Conservation (phyloP, 2,113 vertebrate genomes). For the Hassar affinis region DNA sequence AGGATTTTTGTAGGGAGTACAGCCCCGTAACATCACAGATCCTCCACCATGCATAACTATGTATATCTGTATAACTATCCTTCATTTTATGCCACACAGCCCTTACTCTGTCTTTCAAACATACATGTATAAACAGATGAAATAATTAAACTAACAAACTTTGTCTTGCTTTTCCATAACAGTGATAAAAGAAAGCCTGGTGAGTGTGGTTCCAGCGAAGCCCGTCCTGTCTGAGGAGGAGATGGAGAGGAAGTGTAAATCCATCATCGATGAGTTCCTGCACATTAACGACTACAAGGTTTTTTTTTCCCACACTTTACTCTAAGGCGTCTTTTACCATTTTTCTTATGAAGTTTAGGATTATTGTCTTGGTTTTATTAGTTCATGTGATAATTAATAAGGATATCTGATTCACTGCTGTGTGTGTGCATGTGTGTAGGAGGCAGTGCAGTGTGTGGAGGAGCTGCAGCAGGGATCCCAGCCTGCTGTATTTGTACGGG, state of each 20-base stretch:
- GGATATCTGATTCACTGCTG: no score
- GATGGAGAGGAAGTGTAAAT: constrained; percentile 87
- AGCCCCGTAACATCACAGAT: not conserved
- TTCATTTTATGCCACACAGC: not conserved
- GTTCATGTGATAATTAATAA: not conserved
- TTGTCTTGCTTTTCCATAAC: constrained; percentile 30
- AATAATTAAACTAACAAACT: not conserved
- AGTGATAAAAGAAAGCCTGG: constrained; percentile 79
- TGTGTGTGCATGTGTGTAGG: constrained; percentile 69
- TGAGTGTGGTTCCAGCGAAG: constrained; percentile 69
- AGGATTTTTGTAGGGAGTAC: not conserved
- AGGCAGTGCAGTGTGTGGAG: constrained; percentile 91
- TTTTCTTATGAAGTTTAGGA: not conserved
- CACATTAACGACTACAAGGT: constrained; percentile 98
- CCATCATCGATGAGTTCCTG: constrained; percentile 97
- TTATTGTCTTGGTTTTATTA: not conserved
- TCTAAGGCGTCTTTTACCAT: not conserved
- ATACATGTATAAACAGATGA: not conserved
- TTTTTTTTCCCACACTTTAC: constrained; percentile 33
- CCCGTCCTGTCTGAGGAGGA: constrained; percentile 82
- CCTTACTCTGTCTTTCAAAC: not conserved
- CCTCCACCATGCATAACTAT: not conserved
- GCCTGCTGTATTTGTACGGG: constrained; percentile 83
- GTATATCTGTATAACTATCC: not conserved
- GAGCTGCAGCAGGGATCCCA: constrained; percentile 80